Conservation (phyloP, 1,140 invertebrate genomes). For the Drosophila setifemur region DNA sequence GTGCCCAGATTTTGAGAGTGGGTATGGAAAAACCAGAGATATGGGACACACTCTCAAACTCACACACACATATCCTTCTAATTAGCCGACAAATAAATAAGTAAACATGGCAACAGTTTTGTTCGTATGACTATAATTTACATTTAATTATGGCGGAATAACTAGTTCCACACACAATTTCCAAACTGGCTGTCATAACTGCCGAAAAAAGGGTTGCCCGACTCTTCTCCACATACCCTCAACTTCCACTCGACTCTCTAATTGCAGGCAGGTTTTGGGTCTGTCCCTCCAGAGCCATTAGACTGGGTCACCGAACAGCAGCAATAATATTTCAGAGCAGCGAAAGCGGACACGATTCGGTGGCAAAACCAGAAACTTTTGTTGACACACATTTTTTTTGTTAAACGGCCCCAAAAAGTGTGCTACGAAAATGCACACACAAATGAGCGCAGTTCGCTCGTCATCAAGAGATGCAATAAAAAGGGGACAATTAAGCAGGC, state of each 20-base stretch:
- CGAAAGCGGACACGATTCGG: slow-evolving; percentile 25
- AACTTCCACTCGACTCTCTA: slow-evolving; percentile 28
- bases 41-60: not conserved
- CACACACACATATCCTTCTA: slow-evolving; percentile 1
- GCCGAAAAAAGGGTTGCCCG: slow-evolving; percentile 39
- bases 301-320: slow-evolving; percentile 16
- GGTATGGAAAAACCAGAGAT: not conserved
- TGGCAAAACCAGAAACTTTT: slow-evolving; percentile 43
- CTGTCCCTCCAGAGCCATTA: slow-evolving; percentile 29
- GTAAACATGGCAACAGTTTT: slow-evolving; percentile 57
- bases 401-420: slow-evolving; percentile 56
- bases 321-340: slow-evolving; percentile 13
- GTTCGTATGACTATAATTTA: slow-evolving; percentile 61
- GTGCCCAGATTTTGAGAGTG: slow-evolving; percentile 19
- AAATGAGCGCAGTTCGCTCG: slow-evolving; percentile 70
- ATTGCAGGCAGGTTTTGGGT: slow-evolving; percentile 35
- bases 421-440: slow-evolving; percentile 56
- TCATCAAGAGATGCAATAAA: slow-evolving; percentile 51
- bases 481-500: slow-evolving; percentile 1
- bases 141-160: slow-evolving; percentile 61
- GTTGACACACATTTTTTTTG: slow-evolving; percentile 74
- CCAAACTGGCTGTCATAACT: slow-evolving; percentile 43
- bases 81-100: slow-evolving; percentile 67
- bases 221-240: not conserved
- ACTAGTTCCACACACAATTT: slow-evolving; percentile 32